Evolutionary conservation across 2,113 vertebrate genomes (phyloP), one percentile per base, ranked within the genome.

Genomic region (Tragelaphus imberbis): DNA sequence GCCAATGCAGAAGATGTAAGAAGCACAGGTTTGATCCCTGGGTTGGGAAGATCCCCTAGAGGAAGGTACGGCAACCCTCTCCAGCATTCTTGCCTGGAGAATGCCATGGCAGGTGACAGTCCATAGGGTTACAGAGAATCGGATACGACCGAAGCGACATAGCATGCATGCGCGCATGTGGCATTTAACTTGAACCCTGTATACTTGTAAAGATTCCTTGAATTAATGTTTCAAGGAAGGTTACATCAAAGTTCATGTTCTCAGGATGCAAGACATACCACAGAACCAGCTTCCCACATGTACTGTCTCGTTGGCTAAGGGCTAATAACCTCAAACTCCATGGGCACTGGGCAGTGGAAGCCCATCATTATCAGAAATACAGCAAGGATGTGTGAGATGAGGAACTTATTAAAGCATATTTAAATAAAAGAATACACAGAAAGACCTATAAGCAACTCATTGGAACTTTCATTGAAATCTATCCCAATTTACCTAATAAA

Each of bases 111-210:
- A 44, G 23, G 23, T 23, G 44, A 77, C 71, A 77, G 40, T 77
- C 71, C 21, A 27, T 7, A 27, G 23, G 36, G 36, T 77, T 27
- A 44, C 40, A 27, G 12, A 77, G 40, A 44, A 44, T 77, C 23
- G 0, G 40, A 77, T 27, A 44, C 0, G 0, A 44, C 23, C 1
- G 1, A 77, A 77, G 40, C 0, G 0, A 27, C 40, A 14, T 44
- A 27, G 40, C 23, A 44, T 4, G 0, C 10, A 6, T 0, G 6
- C 21, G 25, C 0, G 0, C 71, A 7, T 14, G 36, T 77, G 40
- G 7, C 55, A 44, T 79, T 88, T 44, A 68, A 87, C 14, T 77
- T 68, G 51, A 12, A 55, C 30, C 10, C 3, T 59, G 10, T 87
- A 40, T 28, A 28, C 6, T 61, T 71, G n/a, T 88, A 79, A 23